Percentiles rank a stretch among this genome's conserved stretches.
Evolutionary conservation across 2,113 vertebrate genomes (phyloP).

Genomic region (Perccottus glenii): DNA sequence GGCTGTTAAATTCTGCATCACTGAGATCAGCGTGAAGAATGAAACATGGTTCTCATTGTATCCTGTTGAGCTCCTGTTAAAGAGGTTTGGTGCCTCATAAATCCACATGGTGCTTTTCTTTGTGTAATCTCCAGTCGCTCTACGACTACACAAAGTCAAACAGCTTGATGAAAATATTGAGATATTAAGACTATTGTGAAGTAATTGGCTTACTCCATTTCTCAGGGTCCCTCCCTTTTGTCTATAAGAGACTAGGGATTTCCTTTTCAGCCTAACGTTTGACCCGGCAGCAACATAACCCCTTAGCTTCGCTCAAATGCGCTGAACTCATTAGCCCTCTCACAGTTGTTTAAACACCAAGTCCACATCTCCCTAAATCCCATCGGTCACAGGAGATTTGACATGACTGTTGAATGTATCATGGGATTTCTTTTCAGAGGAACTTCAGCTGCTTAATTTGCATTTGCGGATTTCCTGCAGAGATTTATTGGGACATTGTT

Average conservation of each 20-base stretch:
- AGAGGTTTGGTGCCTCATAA: constrained; percentile 37
- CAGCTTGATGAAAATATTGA: constrained; percentile 48
- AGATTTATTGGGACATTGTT: constrained; percentile 28
- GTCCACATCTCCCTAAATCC: constrained; percentile 42
- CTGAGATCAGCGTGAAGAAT: constrained; percentile 36
- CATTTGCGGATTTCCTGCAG: constrained; percentile 51
- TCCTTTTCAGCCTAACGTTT: constrained; percentile 41
- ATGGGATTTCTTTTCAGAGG: constrained; percentile 26
- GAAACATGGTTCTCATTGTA: constrained; percentile 44
- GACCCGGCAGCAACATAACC: constrained; percentile 42
- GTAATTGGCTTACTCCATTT: constrained; percentile 43
- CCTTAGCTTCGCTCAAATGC: constrained; percentile 22
- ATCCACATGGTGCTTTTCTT: constrained; percentile 47
- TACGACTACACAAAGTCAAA: constrained; percentile 33
- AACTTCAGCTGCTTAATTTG: constrained; percentile 29
- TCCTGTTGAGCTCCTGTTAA: constrained; percentile 33
- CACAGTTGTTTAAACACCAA: constrained; percentile 21
- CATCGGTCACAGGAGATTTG: constrained; percentile 66
- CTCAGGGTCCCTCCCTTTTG: constrained; percentile 32
- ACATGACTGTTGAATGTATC: constrained; percentile 27
- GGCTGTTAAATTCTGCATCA: constrained; percentile 30
- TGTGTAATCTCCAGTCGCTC: constrained; percentile 34
- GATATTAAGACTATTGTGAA: constrained; percentile 20
- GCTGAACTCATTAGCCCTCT: constrained; percentile 61
- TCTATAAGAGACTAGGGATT: constrained; percentile 49